These are phyloP conservation scores for Cryptophagus acutangulus DNA, from an alignment of 2,888 invertebrate species.

Conservation along the genomic window DNA sequence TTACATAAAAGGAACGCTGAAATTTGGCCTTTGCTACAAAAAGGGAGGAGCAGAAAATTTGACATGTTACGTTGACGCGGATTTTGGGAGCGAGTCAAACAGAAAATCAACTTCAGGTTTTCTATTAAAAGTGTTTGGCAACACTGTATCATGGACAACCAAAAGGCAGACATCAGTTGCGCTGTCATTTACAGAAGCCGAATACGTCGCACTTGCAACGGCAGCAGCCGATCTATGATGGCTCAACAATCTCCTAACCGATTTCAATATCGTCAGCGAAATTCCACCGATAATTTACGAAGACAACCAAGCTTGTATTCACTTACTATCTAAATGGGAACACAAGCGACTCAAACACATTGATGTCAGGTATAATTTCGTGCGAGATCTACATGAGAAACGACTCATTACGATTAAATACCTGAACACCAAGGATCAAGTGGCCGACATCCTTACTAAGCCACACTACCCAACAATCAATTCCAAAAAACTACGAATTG, in stretches of 20 bases:
- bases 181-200: slow-evolving; percentile 26
- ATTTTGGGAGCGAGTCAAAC: slow-evolving; percentile 25
- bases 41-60: not conserved
- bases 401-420: slow-evolving; percentile 10
- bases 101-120: slow-evolving; percentile 35
- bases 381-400: slow-evolving; percentile 11
- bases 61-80: slow-evolving; percentile 24
- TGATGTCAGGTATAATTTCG: slow-evolving; percentile 15
- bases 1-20: slow-evolving; percentile 12
- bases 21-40: not conserved
- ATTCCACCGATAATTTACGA: not conserved
- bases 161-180: slow-evolving; percentile 33
- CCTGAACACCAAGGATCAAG: slow-evolving; percentile 7
- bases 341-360: slow-evolving; percentile 16
- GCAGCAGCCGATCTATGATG: slow-evolving; percentile 30
- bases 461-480: no score
- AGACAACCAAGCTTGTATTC: slow-evolving; percentile 12
- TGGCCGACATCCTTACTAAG: slow-evolving; percentile 8
- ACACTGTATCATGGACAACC: slow-evolving; percentile 31
- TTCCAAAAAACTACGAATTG: no score
- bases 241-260: slow-evolving; percentile 12
- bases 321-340: slow-evolving; percentile 10
- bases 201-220: not conserved
- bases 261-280: not conserved
- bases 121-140: slow-evolving; percentile 27